Conservation (phyloP, 1,140 invertebrate genomes). For the Danaus melanippus region DNA sequence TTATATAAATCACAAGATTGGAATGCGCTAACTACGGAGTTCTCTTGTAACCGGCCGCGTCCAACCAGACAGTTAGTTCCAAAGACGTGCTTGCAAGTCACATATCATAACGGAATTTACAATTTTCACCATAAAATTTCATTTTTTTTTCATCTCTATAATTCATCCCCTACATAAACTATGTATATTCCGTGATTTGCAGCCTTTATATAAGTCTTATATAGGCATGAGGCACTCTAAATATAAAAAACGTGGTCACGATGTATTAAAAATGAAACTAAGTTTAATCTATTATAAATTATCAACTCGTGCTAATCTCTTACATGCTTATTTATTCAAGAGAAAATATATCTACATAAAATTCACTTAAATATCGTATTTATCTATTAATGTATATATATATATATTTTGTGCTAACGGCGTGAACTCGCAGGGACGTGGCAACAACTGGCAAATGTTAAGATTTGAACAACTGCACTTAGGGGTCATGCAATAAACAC, state of each 20-base stretch:
- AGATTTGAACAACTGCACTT: conserved; percentile 74
- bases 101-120: conserved; percentile 71
- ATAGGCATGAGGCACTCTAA: conserved; percentile 74
- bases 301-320: conserved; percentile 59
- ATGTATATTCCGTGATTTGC: conserved; percentile 72
- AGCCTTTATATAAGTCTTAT: conserved; percentile 74
- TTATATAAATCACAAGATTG: conserved; percentile 45
- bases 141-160: conserved; percentile 47
- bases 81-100: conserved; percentile 36
- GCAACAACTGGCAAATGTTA: conserved; percentile 66
- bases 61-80: conserved; percentile 2
- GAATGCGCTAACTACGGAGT: conserved; percentile 61
- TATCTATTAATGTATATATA: conserved; percentile 41
- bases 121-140: conserved; percentile 71
- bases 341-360: conserved; percentile 52
- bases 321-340: conserved; percentile 53
- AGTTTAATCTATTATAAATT: conserved; percentile 54
- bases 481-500: conserved; percentile 47
- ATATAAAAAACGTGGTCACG: conserved; percentile 73
- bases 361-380: conserved; percentile 39
- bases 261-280: conserved; percentile 67
- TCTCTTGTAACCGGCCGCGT: conserved; percentile 1
- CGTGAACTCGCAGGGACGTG: conserved; percentile 54
- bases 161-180: conserved; percentile 67
- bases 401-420: conserved; percentile 53